Evolutionary conservation across 2,888 invertebrate genomes (phyloP).

Genomic region (Aromia moschata): DNA sequence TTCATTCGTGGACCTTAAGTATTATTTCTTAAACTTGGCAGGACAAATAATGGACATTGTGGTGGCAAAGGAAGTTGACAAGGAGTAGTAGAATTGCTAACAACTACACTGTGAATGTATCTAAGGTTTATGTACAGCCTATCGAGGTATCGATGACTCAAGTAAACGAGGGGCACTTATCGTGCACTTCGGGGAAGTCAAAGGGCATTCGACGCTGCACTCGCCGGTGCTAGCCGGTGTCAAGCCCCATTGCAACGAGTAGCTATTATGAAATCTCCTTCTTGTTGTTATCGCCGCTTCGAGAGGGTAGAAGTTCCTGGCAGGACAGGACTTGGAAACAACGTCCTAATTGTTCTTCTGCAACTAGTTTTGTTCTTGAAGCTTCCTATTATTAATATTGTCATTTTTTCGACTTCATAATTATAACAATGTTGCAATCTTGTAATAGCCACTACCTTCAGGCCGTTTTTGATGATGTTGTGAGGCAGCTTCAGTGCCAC

Average conservation of each 20-base stretch:
- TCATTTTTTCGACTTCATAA: too few relatives aligned
- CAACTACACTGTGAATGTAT: neutral
- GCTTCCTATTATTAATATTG: too few relatives aligned
- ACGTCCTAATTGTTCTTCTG: constrained; percentile 28
- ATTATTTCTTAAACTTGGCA: neutral
- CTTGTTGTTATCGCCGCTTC: constrained; percentile 25
- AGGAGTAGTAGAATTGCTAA: neutral
- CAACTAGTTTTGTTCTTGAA: constrained; percentile 15
- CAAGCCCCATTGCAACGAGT: constrained; percentile 55
- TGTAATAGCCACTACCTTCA: too few relatives aligned
- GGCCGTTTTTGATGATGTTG: too few relatives aligned
- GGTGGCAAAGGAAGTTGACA: neutral
- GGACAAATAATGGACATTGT: neutral
- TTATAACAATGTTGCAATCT: too few relatives aligned
- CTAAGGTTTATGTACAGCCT: too few relatives aligned
- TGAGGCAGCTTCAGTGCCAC: too few relatives aligned
- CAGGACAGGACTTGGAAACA: constrained; percentile 37
- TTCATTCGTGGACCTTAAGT: neutral
- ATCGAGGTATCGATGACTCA: neutral
- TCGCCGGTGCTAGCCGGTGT: constrained; percentile 52
- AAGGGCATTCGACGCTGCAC: neutral
- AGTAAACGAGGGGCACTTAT: neutral
- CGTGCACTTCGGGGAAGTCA: neutral
- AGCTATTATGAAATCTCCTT: constrained; percentile 53
- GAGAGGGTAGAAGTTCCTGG: constrained; percentile 25